These are phyloP conservation scores for Epinotia bilunana DNA, from an alignment of 2,888 invertebrate genomes.

Conservation along the genomic window DNA sequence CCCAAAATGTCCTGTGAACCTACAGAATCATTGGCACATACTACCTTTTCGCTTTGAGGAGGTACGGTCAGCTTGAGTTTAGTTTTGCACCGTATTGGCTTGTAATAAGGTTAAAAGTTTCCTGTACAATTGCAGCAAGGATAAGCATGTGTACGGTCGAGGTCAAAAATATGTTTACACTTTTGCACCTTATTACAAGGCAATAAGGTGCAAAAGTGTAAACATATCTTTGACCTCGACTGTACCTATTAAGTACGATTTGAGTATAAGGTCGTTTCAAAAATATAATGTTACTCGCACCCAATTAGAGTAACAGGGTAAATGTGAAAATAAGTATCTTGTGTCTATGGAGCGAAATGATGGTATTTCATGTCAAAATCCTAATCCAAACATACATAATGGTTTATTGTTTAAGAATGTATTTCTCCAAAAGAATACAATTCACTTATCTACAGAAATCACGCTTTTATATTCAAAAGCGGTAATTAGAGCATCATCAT, in stretches of 20 bases:
- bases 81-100: not conserved
- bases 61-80: too few species aligned
- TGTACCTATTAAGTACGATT: not conserved
- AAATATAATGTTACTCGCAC: slow-evolving; percentile 19
- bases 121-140: not conserved
- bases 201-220: too few species aligned
- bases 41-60: too few species aligned
- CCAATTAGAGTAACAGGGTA: slow-evolving; percentile 6
- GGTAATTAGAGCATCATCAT: not conserved
- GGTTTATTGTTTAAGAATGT: too few species aligned
- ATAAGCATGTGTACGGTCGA: not conserved
- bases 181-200: too few species aligned
- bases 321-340: not conserved
- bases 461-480: not conserved
- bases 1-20: not conserved
- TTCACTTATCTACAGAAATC: too few species aligned
- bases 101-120: not conserved
- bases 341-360: not conserved
- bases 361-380: not conserved
- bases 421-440: too few species aligned
- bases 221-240: too few species aligned
- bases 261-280: not conserved
- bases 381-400: not conserved
- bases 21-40: not conserved
- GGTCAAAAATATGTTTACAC: too few species aligned